These are phyloP conservation scores for Colletes collaris DNA, from an alignment of 2,888 invertebrate genomes.

Conservation along the genomic window DNA sequence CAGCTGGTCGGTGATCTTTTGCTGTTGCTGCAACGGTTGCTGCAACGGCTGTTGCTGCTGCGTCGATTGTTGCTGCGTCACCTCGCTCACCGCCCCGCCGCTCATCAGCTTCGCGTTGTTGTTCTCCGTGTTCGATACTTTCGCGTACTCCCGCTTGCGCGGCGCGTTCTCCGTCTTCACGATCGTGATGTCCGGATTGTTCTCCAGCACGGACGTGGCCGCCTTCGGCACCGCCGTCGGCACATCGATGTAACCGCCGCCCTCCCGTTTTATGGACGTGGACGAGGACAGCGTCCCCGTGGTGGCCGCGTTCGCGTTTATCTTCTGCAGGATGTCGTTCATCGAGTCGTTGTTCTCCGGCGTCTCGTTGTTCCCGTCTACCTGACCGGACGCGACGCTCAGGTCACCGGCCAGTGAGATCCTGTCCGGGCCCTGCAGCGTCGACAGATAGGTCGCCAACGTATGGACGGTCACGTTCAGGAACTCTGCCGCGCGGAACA, in stretches of 20 bases:
- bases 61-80: slow-evolving; percentile 66
- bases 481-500: slow-evolving; percentile 90
- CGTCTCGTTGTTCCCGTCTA: slow-evolving; percentile 82
- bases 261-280: slow-evolving; percentile 82
- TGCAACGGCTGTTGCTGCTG: slow-evolving; percentile 45
- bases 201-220: slow-evolving; percentile 83
- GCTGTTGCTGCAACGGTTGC: slow-evolving; percentile 53
- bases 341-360: slow-evolving; percentile 83
- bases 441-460: slow-evolving; percentile 88
- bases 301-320: slow-evolving; percentile 77
- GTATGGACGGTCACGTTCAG: slow-evolving; percentile 90
- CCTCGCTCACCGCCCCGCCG: slow-evolving; percentile 80
- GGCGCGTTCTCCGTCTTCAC: slow-evolving; percentile 85
- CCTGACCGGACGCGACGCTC: slow-evolving; percentile 75
- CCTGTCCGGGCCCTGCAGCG: slow-evolving; percentile 84
- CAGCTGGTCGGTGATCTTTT: slow-evolving; percentile 77
- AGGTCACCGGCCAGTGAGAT: slow-evolving; percentile 83
- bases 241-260: slow-evolving; percentile 80
- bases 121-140: slow-evolving; percentile 81
- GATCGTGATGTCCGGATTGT: slow-evolving; percentile 86
- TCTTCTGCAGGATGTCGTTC: slow-evolving; percentile 83
- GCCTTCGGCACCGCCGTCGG: slow-evolving; percentile 78
- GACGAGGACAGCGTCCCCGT: slow-evolving; percentile 76
- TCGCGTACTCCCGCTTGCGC: slow-evolving; percentile 80
- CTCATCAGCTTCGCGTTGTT: slow-evolving; percentile 82